phyloP scores from a whole-genome alignment of 1,140 invertebrate species.

The Drosophila ananassae region DNA sequence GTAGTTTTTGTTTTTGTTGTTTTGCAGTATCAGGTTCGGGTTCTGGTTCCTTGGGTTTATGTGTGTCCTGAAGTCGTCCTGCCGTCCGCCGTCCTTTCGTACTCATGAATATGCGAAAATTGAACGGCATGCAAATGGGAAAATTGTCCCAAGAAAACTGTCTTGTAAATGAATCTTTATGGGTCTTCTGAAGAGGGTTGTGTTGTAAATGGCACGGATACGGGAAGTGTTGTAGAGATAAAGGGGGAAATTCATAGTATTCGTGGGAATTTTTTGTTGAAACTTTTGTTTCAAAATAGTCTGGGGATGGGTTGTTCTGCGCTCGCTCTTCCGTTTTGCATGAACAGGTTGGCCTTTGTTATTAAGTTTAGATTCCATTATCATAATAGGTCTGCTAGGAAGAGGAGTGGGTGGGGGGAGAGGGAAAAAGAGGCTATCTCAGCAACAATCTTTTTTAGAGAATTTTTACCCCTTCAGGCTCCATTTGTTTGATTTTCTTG shows the following conservation, averaged over 20 bases:
- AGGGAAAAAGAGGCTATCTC: conserved; percentile 15
- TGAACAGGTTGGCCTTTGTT: conserved; percentile 64
- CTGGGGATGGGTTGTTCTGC: conserved; percentile 28
- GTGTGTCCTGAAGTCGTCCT: conserved; percentile 17
- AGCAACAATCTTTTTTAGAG: conserved; percentile 27
- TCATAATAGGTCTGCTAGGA: conserved; percentile 45
- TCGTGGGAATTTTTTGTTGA: conserved; percentile 53
- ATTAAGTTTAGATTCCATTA: conserved; percentile 48
- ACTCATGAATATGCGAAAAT: conserved; percentile 62
- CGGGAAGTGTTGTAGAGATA: background rate
- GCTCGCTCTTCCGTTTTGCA: conserved; percentile 36
- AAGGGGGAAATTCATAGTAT: background rate
- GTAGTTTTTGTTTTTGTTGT: conserved; percentile 55
- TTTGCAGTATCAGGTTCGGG: conserved; percentile 27
- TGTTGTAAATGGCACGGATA: conserved; percentile 18
- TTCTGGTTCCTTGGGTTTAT: conserved; percentile 5
- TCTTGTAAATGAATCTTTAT: conserved; percentile 67
- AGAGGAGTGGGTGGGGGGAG: background rate
- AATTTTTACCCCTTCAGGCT: conserved; percentile 41
- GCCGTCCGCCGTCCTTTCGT: conserved; percentile 23
- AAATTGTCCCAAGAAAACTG: conserved; percentile 52
- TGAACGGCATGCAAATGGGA: conserved; percentile 72
- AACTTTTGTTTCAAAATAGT: conserved; percentile 44
- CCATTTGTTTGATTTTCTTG: conserved; percentile 43
- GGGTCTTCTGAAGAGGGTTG: conserved; percentile 36